A percentile compares a stretch with the other conserved stretches of the same genome.
These are phyloP conservation scores for Cyanoliseus patagonus DNA, from an alignment of 2,113 vertebrate species.

Conservation along the genomic window DNA sequence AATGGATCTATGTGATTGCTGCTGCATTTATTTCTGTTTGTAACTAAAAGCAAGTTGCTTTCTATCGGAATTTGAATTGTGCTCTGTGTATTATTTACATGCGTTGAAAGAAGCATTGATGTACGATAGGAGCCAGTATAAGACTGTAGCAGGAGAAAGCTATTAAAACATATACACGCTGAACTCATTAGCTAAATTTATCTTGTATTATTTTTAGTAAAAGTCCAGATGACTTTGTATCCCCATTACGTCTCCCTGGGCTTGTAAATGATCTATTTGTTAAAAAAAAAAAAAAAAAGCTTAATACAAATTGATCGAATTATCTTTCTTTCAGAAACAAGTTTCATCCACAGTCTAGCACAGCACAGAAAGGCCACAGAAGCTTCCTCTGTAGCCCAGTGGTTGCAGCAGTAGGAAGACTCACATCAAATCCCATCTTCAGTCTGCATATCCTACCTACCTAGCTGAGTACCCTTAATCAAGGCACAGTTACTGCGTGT, in stretches of 20 bases:
- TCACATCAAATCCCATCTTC: neutral
- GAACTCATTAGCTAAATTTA: constrained; percentile 53
- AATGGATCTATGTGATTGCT: neutral
- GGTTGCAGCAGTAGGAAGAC: neutral
- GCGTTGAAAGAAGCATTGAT: constrained; percentile 10
- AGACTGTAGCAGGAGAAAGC: neutral
- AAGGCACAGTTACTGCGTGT: neutral
- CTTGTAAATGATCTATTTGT: neutral
- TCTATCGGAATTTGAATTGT: constrained; percentile 10
- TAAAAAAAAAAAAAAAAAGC: neutral
- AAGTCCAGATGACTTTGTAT: constrained; percentile 36
- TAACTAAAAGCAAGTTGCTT: constrained; percentile 31
- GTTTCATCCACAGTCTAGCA: neutral
- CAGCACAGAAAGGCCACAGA: neutral
- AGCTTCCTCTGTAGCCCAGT: neutral
- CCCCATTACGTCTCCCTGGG: neutral
- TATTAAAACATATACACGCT: neutral
- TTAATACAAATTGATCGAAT: neutral
- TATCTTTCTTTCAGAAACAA: neutral
- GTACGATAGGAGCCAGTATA: neutral
- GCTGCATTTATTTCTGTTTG: neutral
- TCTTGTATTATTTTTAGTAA: constrained; percentile 44
- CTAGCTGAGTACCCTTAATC: neutral
- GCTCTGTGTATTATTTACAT: constrained; percentile 43
- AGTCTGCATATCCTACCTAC: neutral